Evolutionary conservation across 2,888 invertebrate species (phyloP).

Genomic region (Germaria angustata): DNA sequence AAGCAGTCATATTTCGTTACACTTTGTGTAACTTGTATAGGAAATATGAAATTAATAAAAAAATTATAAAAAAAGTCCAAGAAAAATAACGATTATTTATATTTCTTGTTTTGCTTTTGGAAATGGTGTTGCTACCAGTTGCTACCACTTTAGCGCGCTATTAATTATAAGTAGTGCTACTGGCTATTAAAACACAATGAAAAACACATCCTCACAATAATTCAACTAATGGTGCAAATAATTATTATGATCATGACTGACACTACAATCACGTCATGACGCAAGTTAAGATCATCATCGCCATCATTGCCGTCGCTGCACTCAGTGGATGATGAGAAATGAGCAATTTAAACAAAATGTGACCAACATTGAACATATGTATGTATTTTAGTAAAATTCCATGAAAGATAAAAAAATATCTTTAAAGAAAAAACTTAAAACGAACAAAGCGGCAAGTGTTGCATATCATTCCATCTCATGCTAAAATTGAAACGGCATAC

Average conservation of each 20-base stretch:
- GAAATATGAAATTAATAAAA: too few relatives aligned
- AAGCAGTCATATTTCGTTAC: too few relatives aligned
- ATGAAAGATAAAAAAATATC: too few relatives aligned
- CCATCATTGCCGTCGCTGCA: not conserved
- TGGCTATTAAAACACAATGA: constrained; percentile 5
- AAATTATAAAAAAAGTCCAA: too few relatives aligned
- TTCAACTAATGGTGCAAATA: constrained; percentile 38
- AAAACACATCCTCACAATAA: constrained; percentile 8
- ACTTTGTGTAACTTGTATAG: too few relatives aligned
- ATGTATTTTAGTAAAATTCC: too few relatives aligned
- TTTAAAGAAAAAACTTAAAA: too few relatives aligned
- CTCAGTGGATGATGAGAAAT: not conserved
- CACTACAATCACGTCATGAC: constrained; percentile 20
- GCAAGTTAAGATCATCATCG: constrained; percentile 35
- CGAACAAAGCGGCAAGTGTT: too few relatives aligned
- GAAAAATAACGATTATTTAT: too few relatives aligned
- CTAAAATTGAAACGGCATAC: too few relatives aligned
- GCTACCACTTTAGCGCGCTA: not conserved
- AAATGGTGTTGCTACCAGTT: constrained; percentile 38
- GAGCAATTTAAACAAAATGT: not conserved
- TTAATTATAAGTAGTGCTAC: constrained; percentile 34
- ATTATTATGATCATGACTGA: constrained; percentile 45
- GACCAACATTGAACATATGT: constrained; percentile 22
- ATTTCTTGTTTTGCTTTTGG: not conserved
- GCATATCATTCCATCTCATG: too few relatives aligned